phyloP scores from a whole-genome alignment of 2,113 vertebrate genomes.

The Vidua macroura region DNA sequence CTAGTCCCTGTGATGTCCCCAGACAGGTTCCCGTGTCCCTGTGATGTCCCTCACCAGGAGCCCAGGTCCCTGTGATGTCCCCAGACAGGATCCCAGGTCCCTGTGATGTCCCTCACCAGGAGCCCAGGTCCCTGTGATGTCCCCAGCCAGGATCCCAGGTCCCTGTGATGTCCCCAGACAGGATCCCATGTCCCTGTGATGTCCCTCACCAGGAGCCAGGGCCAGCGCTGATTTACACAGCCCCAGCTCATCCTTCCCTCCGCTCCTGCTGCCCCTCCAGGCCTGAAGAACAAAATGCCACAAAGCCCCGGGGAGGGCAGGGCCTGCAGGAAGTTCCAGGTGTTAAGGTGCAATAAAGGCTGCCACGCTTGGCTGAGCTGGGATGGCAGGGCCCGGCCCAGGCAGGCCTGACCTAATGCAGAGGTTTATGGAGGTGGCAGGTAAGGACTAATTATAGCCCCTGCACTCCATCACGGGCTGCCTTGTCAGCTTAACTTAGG shows the following conservation, averaged over 20 bases:
- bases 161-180: no score
- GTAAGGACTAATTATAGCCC: slow-evolving; percentile 18
- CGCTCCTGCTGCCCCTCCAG: background rate
- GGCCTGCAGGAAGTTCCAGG: slow-evolving; percentile 53
- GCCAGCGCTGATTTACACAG: background rate
- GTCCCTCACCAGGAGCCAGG: no score
- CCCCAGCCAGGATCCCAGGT: no score
- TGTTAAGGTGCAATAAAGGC: slow-evolving; percentile 48
- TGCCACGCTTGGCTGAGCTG: background rate
- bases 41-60: no score
- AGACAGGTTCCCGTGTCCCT: no score
- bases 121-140: no score
- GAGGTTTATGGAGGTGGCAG: slow-evolving; percentile 9
- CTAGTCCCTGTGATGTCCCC: no score
- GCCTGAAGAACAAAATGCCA: background rate
- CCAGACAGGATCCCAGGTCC: no score
- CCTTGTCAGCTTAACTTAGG: slow-evolving; percentile 35
- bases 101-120: no score
- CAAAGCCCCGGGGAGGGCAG: background rate
- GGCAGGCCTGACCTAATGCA: slow-evolving; percentile 13
- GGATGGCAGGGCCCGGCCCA: background rate
- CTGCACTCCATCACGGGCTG: slow-evolving; percentile 32
- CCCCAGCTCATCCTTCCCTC: background rate
- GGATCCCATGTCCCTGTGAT: no score
- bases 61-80: no score